Conservation (phyloP, 2,797 vertebrate genomes). For the Malurus splendens region DNA sequence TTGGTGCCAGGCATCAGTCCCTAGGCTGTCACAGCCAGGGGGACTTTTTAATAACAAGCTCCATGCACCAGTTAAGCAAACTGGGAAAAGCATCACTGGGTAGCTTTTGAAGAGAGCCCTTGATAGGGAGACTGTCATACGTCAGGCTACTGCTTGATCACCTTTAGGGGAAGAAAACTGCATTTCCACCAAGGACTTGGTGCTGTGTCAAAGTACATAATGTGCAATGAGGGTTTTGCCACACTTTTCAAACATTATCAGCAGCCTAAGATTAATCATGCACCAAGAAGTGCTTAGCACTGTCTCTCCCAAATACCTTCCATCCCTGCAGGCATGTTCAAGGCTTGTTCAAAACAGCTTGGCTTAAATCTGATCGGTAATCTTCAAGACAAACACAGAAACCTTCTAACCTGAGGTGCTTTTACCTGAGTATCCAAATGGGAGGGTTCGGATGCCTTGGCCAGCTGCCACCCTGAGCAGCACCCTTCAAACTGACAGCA, state of each 20-base stretch:
- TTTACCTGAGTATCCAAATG: background rate
- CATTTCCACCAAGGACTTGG: background rate
- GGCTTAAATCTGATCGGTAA: background rate
- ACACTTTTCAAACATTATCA: background rate
- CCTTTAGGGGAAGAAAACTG: background rate
- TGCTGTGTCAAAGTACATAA: background rate
- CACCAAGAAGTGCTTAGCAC: background rate
- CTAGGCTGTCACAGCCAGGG: background rate
- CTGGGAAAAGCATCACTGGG: background rate
- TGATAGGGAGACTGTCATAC: background rate
- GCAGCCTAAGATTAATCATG: background rate
- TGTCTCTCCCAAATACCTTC: conserved; percentile 39
- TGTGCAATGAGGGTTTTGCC: background rate
- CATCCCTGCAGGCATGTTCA: background rate
- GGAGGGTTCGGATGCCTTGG: background rate
- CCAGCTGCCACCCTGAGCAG: background rate
- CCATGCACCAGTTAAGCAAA: background rate
- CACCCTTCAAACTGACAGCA: background rate
- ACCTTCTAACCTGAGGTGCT: background rate
- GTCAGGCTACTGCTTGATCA: background rate
- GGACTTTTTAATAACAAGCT: background rate
- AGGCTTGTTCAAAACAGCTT: conserved; percentile 24
- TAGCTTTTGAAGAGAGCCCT: background rate
- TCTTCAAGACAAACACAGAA: conserved; percentile 8
- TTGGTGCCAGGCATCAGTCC: background rate